Percentiles rank a stretch among this genome's conserved stretches.
Evolutionary conservation across 2,797 vertebrate genomes (phyloP).

Genomic region (Notamacropus eugenii): DNA sequence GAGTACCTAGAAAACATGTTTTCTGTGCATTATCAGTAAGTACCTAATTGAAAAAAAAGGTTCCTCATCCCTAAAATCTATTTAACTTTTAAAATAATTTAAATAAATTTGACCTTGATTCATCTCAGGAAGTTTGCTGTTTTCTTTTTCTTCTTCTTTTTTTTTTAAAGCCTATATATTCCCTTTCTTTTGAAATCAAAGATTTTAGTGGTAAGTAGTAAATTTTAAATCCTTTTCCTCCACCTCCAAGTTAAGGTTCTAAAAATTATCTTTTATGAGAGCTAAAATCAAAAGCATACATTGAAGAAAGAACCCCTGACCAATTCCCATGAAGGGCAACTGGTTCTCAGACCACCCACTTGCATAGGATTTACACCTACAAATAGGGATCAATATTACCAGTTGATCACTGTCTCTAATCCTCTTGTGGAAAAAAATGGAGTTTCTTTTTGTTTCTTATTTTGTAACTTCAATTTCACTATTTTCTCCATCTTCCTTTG

Average conservation of each 20-base stretch:
- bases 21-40: background rate
- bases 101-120: background rate
- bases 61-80: background rate
- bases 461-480: constrained; percentile 9
- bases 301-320: constrained; percentile 1
- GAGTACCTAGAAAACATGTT: background rate
- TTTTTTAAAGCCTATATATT: background rate
- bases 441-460: background rate
- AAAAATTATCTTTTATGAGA: background rate
- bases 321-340: rapidly evolving
- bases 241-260: background rate
- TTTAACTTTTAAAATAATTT: background rate
- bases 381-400: background rate
- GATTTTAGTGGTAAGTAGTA: background rate
- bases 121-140: background rate
- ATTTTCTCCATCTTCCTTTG: background rate
- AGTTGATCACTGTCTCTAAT: background rate
- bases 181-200: constrained; percentile 34
- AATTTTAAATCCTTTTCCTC: constrained; percentile 5
- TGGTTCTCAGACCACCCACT: background rate
- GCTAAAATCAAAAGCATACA: background rate
- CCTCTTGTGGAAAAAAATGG: background rate
- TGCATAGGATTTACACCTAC: background rate
- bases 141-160: constrained; percentile 18
- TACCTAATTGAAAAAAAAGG: background rate